Conservation (phyloP, 2,113 vertebrate genomes). For the Neolamprologus variostigma region DNA sequence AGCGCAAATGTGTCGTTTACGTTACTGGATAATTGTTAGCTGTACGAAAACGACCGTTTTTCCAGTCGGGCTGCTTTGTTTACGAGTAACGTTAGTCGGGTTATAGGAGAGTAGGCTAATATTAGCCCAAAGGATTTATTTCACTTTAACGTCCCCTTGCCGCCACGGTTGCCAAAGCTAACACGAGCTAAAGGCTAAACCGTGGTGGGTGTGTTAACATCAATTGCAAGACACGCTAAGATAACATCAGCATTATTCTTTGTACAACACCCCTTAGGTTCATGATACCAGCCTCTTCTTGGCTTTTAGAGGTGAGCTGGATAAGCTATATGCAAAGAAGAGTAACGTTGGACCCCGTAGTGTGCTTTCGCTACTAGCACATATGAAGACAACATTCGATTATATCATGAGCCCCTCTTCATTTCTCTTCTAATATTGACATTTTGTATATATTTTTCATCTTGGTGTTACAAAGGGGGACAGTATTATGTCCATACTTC, state of each 20-base stretch:
- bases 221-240: background rate
- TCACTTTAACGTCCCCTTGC: background rate
- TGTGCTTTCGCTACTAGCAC: background rate
- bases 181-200: slow-evolving; percentile 28
- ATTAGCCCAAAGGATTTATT: background rate
- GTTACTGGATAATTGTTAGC: background rate
- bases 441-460: background rate
- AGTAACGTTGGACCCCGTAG: background rate
- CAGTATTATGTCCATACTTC: too few species aligned
- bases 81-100: background rate
- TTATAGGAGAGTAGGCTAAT: background rate
- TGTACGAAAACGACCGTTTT: background rate
- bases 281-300: background rate
- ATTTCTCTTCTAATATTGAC: background rate
- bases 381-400: background rate
- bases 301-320: background rate
- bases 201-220: slow-evolving; percentile 45
- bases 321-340: background rate
- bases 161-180: slow-evolving; percentile 11
- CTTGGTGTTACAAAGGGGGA: background rate
- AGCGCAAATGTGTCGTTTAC: background rate
- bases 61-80: background rate
- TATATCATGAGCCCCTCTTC: background rate
- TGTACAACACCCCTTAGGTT: background rate
- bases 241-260: background rate